Evolutionary conservation across 2,888 invertebrate genomes (phyloP), one percentile per base, ranked within the genome.

Genomic region (Glaucopsyche alexis): DNA sequence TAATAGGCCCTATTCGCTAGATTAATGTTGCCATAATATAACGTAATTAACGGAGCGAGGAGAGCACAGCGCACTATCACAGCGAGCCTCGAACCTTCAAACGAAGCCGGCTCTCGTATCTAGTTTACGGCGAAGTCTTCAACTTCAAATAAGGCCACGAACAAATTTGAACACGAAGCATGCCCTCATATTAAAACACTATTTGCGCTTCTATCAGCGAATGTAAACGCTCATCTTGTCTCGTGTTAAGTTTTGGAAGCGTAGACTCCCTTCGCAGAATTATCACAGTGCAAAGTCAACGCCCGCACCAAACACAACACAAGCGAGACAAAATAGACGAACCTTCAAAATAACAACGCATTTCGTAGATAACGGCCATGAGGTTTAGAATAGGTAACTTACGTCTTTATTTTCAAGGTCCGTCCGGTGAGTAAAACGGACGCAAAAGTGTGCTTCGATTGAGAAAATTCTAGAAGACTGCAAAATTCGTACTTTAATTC

Each of bases 1-100:
- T 77, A 79, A 84, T 90, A 91, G 89, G 87, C 87, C 87, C 84
- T 87, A 85, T 77, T 74, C 73, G 75, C 75, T 78, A 78, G 77
- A 74, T 76, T 73, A 79, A 77, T 73, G 76, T 73, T 77, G 77
- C 74, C 75, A 75, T 76, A 29, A 29, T 29, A 77, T 77, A 78
- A 71, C 73, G 75, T 77, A 71, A 75, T 76, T 74, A 75, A 74
- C 74, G 87, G 84, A 79, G 83, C 79, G 85, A 85, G 87, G 87
- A 84, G 85, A 85, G 87, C 90, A 90, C 91, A 91, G 91, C 91
- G 86, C 84, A 87, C 87, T 92, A 93, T 93, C 93, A 93, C 93
- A 93, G 91, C 77, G 76, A 82, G 83, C 78, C 84, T 80, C 86
- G 80, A 80, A 78, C 79, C 80, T 75, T 80, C 76, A 64, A 49